Conservation (phyloP, 2,113 vertebrate species). For the Holacanthus passer region DNA sequence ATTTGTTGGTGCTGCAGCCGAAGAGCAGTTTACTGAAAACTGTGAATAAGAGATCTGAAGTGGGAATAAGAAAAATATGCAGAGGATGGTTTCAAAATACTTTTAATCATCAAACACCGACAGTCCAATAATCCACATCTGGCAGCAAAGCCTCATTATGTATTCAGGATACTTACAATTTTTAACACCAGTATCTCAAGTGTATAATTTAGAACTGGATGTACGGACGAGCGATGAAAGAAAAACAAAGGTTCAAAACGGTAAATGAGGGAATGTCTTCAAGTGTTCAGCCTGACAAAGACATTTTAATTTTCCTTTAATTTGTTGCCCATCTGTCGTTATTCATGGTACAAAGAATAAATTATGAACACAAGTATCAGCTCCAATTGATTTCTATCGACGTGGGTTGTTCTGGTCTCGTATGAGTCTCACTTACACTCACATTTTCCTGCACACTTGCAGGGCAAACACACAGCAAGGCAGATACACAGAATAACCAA, state of each 20-base stretch:
- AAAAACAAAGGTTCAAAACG: neutral
- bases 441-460: conserved; percentile 15
- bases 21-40: neutral
- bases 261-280: neutral
- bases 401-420: neutral
- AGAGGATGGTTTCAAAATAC: conserved; percentile 58
- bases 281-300: neutral
- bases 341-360: conserved; percentile 4
- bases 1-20: neutral
- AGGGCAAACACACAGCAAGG: neutral
- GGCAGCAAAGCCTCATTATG: conserved; percentile 55
- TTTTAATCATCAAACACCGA: conserved; percentile 72
- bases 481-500: neutral
- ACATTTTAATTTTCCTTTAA: neutral
- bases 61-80: neutral
- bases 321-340: neutral
- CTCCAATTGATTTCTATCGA: neutral
- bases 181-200: conserved; percentile 1
- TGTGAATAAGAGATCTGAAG: neutral
- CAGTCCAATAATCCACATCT: conserved; percentile 52
- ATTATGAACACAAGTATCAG: neutral
- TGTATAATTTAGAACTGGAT: conserved; percentile 12
- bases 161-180: conserved; percentile 21
- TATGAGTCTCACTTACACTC: neutral
- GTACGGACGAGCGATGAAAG: neutral